phyloP scores from a whole-genome alignment of 1,140 invertebrate genomes.

The Scaptomyza pallida region DNA sequence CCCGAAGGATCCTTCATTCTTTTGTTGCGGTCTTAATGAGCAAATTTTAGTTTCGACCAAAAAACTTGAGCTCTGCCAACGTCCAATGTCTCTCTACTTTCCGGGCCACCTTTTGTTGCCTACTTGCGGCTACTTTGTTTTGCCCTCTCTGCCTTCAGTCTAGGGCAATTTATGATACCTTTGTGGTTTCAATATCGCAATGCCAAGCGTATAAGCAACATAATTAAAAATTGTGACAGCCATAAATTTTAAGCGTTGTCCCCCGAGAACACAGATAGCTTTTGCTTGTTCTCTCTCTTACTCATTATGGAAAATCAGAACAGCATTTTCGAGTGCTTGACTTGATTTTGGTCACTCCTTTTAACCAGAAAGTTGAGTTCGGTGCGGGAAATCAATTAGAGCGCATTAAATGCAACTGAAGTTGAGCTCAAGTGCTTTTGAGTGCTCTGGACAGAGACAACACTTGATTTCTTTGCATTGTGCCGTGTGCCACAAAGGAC shows the following conservation, averaged over 20 bases:
- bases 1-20: slow-evolving; percentile 19
- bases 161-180: slow-evolving; percentile 77
- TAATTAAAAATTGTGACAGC: slow-evolving; percentile 82
- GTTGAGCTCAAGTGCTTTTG: slow-evolving; percentile 38
- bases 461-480: slow-evolving; percentile 58
- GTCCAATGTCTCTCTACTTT: slow-evolving; percentile 16
- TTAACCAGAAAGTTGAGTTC: not conserved
- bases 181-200: slow-evolving; percentile 80
- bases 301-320: slow-evolving; percentile 8
- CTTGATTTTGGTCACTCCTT: slow-evolving; percentile 8
- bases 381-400: slow-evolving; percentile 69
- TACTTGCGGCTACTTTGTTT: slow-evolving; percentile 4
- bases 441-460: slow-evolving; percentile 23
- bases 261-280: slow-evolving; percentile 33
- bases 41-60: slow-evolving; percentile 46
- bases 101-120: slow-evolving; percentile 34
- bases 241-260: slow-evolving; percentile 66
- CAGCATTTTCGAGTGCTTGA: slow-evolving; percentile 10
- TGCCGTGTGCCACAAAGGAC: slow-evolving; percentile 16
- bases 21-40: slow-evolving; percentile 80
- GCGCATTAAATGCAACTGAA: slow-evolving; percentile 56
- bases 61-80: slow-evolving; percentile 18
- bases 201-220: slow-evolving; percentile 60
- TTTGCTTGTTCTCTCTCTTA: slow-evolving; percentile 5
- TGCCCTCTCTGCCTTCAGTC: slow-evolving; percentile 1